Percentiles rank a stretch among this genome's conserved stretches.
Evolutionary conservation across 2,113 vertebrate genomes (phyloP).

Genomic region (Brienomyrus longianalis): DNA sequence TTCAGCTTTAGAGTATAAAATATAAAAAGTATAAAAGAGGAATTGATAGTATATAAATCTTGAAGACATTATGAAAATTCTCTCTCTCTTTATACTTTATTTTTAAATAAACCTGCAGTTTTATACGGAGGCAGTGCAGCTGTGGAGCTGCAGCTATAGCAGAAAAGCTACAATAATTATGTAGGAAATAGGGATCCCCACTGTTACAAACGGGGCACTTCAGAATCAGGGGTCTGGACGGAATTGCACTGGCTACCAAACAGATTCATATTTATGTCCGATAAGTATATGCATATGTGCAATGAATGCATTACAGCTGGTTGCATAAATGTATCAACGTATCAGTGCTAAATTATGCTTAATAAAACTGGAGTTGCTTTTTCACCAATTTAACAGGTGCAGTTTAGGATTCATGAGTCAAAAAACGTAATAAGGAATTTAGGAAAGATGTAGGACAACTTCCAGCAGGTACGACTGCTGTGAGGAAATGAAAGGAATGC

Average conservation of each 20-base stretch:
- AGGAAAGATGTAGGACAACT: neutral
- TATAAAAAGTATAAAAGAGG: neutral
- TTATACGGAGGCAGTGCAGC: neutral
- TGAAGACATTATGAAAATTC: neutral
- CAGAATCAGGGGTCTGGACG: neutral
- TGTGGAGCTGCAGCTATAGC: neutral
- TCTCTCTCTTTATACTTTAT: neutral
- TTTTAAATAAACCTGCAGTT: neutral
- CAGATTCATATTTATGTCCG: neutral
- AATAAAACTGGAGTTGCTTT: neutral
- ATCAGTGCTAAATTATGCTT: neutral
- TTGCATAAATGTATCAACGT: neutral
- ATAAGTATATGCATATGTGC: neutral
- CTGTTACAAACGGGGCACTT: neutral
- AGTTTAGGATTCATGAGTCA: neutral
- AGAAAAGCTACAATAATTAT: constrained; percentile 8
- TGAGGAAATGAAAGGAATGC: neutral
- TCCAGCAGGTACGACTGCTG: neutral
- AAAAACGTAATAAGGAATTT: neutral
- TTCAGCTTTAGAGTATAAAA: constrained; percentile 7
- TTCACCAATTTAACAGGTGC: neutral
- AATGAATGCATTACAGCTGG: neutral
- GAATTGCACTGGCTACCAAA: neutral
- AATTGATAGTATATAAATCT: constrained; percentile 17
- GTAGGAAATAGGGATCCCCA: neutral